Evolutionary conservation across 1,140 invertebrate species (phyloP), one percentile per base, ranked within the genome.

Genomic region (Microplitis demolitor): DNA sequence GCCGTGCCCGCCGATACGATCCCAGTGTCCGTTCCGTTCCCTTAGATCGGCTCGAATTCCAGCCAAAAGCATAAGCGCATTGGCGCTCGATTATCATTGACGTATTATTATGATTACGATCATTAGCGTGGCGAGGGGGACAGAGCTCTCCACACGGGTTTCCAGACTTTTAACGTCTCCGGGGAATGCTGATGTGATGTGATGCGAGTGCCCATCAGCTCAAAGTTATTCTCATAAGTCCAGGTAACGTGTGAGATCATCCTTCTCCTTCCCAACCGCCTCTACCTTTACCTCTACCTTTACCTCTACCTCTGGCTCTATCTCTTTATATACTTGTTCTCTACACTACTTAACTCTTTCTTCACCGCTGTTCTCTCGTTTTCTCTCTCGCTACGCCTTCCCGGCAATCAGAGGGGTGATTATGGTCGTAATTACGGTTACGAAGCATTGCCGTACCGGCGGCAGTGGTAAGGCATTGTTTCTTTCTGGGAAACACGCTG

Each of bases 371-470:
- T 24, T 71, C 35, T 51, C 58, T 71, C 35, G 69, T 45, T 64
- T 61, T 71, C 68, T 74, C 56, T 70, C 66, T 76, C 66, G 75
- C 66, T 73, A 66, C 69, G 61, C 58, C 51, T 74, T 67, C 53
- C 75, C 73, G 60, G 54, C 71, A 67, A 67, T 67, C 66, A 63
- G 56, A 80, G 76, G 76, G 75, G 77, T 78, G 79, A 83, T 84
- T 83, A 82, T 78, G 75, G 76, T 69, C 75, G 80, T 84, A 84
- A 84, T 84, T 84, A 84, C 73, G 80, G 78, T 82, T 84, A 84
- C 77, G 78, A 74, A 74, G 80, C 77, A 79, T 80, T 81, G 79
- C 78, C 77, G 69, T 67, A 45, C 39, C 39, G 11, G 6, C 39
- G 62, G 62, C 74, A 53, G 35, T 62, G 39, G 50, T 45, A 56